phyloP scores from a whole-genome alignment of 1,140 invertebrate genomes.

The Temnothorax nylanderi region DNA sequence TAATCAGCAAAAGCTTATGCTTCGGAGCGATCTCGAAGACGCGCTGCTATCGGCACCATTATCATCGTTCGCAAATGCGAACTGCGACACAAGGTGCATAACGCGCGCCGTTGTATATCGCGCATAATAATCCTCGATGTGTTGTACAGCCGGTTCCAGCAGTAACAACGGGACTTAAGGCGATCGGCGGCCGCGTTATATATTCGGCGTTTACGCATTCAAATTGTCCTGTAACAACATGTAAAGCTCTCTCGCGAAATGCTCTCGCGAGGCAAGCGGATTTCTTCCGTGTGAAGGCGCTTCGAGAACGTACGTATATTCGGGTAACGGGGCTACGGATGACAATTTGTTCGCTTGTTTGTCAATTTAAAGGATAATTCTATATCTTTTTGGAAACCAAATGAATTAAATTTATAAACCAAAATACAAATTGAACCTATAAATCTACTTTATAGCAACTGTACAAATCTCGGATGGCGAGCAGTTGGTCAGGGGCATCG shows the following conservation, averaged over 20 bases:
- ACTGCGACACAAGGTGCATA: constrained; percentile 63
- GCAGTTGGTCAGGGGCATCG: too few species aligned
- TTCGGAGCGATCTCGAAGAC: constrained; percentile 1
- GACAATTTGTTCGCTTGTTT: constrained; percentile 41
- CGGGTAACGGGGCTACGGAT: constrained; percentile 37
- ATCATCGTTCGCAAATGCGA: constrained; percentile 41
- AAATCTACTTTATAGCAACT: too few species aligned
- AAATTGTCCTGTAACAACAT: constrained; percentile 53
- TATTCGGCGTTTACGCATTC: constrained; percentile 50
- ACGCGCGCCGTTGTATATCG: constrained; percentile 42
- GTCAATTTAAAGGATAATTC: constrained; percentile 47
- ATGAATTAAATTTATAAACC: too few species aligned
- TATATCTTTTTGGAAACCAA: background rate
- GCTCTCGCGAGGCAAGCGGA: constrained; percentile 3
- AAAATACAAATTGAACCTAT: too few species aligned
- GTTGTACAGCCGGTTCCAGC: constrained; percentile 26
- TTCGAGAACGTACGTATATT: constrained; percentile 11
- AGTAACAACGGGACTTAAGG: constrained; percentile 58
- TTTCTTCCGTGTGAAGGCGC: constrained; percentile 17
- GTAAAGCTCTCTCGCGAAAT: constrained; percentile 39
- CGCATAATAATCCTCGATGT: constrained; percentile 57
- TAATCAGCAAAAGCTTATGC: background rate
- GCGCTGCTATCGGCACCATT: constrained; percentile 45
- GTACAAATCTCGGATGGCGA: too few species aligned
- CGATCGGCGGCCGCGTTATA: constrained; percentile 30